Percentiles rank a stretch among this genome's conserved stretches.
Evolutionary conservation across 2,113 vertebrate genomes (phyloP).

Genomic region (Engraulis encrasicolus): DNA sequence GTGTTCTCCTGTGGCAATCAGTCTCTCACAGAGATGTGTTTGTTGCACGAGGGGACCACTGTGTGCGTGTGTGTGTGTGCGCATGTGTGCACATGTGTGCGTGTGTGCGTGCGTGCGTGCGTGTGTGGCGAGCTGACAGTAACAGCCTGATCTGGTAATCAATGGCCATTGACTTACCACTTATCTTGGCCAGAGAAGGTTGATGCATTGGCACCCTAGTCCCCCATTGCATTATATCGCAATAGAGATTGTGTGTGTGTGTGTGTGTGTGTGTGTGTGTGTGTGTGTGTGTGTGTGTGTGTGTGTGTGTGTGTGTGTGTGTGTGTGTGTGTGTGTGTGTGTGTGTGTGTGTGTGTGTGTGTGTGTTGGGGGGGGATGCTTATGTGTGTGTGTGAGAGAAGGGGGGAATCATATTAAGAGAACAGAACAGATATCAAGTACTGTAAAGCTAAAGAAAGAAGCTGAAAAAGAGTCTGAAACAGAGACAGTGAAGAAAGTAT

Average conservation of each 20-base stretch:
- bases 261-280: not conserved
- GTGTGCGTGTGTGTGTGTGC: too few species aligned
- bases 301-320: not conserved
- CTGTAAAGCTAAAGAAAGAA: too few species aligned
- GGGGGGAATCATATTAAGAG: too few species aligned
- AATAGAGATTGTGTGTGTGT: not conserved
- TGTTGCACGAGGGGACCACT: not conserved
- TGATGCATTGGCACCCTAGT: slow-evolving; percentile 26
- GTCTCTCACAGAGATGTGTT: not conserved
- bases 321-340: not conserved
- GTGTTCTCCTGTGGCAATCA: not conserved
- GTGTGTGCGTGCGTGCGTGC: too few species aligned
- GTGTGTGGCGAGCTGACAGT: slow-evolving; percentile 19
- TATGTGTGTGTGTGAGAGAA: not conserved
- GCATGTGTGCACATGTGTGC: too few species aligned
- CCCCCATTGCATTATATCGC: not conserved
- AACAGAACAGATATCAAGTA: too few species aligned
- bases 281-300: not conserved
- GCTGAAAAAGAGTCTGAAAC: too few species aligned
- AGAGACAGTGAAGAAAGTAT: too few species aligned
- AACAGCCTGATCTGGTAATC: slow-evolving; percentile 48
- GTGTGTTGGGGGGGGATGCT: not conserved
- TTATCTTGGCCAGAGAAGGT: slow-evolving; percentile 39
- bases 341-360: not conserved
- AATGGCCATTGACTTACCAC: slow-evolving; percentile 42